Base-by-base conservation (phyloP, 2,888 invertebrate genomes). In the Teleogryllus oceanicus region DNA sequence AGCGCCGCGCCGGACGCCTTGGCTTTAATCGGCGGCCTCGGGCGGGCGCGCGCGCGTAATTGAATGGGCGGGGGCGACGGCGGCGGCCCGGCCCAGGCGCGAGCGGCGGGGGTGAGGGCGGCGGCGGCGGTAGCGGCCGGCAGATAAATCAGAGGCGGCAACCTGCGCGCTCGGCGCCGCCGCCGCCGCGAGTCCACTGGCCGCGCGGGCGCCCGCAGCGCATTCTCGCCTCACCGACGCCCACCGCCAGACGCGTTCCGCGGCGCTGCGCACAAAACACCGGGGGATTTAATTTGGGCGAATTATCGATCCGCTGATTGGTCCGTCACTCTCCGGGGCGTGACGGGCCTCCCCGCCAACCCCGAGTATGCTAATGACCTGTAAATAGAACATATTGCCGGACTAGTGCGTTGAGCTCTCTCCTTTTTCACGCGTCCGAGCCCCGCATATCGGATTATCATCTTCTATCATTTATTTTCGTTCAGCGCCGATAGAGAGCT, bases 281-380 rank as follows among this genome's bases (percentile, higher is more conserved):
- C n/a, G 13, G 62, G 37, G 16, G 62, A 62, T 62, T 62, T 62
- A 62, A 62, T 62, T 62, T 62, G 62, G n/a, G n/a, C 62, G 62
- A 62, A 62, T 62, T 62, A 62, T 62, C 62, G 62, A 62, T 62
- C 62, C 62, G n/a, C 62, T 62, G 62, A 62, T 62, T 62, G 62
- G 62, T 62, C 62, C 16, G 62, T 62, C 16, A 62, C 62, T 13
- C 62, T 13, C 62, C 62, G 62, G 62, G 62, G 62, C n/a, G 62
- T 62, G 62, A n/a, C 13, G 62, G 21, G 16, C 62, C 62, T 62
- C n/a, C 62, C 62, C 62, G n/a, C n/a, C 62, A 13, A 13, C 62
- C 62, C 13, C 16, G 62, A n/a, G 16, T 62, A 62, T 62, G 62
- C 62, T 62, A 62, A 62, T 62, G 62, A 62, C 62, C 62, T 62